Conservation (phyloP, 2,888 invertebrate genomes). For the Euplagia quadripunctaria region DNA sequence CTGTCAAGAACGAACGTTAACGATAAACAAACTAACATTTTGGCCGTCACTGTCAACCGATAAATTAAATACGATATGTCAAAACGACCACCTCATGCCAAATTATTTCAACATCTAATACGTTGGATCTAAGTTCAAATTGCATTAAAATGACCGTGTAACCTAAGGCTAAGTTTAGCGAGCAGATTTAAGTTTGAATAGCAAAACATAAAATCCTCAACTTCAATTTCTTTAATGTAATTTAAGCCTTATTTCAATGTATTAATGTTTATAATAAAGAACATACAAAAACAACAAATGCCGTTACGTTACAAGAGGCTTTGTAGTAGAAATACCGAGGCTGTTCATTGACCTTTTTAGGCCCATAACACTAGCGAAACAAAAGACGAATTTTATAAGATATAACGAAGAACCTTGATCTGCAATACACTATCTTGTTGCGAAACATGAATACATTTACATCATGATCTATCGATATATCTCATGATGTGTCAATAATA, state of each 20-base stretch:
- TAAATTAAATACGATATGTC: constrained; percentile 55
- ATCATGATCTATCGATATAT: constrained; percentile 27
- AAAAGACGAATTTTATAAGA: constrained; percentile 82
- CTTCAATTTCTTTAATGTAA: constrained; percentile 50
- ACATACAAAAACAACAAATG: constrained; percentile 56
- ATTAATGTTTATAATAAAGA: constrained; percentile 63
- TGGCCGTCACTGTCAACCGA: constrained; percentile 80
- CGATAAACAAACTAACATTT: constrained; percentile 87
- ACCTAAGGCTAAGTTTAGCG: constrained; percentile 65
- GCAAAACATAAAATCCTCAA: constrained; percentile 72
- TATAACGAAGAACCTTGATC: constrained; percentile 80
- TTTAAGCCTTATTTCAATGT: constrained; percentile 69
- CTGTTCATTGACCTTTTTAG: constrained; percentile 87
- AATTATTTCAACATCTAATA: constrained; percentile 61
- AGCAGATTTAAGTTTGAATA: constrained; percentile 65
- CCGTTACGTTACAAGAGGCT: constrained; percentile 64
- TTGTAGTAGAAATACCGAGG: constrained; percentile 84
- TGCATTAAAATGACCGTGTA: constrained; percentile 57
- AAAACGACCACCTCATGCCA: constrained; percentile 55
- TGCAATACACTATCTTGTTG: constrained; percentile 65
- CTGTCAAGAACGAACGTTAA: constrained; percentile 86
- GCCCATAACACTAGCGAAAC: constrained; percentile 84
- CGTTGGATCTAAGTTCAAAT: constrained; percentile 67
- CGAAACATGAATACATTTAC: constrained; percentile 54
- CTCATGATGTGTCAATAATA: constrained; percentile 19